A percentile compares a stretch with the other conserved stretches of the same genome.
These are phyloP conservation scores for Cephus pulcher DNA, from an alignment of 2,888 invertebrate species.

Conservation along the genomic window DNA sequence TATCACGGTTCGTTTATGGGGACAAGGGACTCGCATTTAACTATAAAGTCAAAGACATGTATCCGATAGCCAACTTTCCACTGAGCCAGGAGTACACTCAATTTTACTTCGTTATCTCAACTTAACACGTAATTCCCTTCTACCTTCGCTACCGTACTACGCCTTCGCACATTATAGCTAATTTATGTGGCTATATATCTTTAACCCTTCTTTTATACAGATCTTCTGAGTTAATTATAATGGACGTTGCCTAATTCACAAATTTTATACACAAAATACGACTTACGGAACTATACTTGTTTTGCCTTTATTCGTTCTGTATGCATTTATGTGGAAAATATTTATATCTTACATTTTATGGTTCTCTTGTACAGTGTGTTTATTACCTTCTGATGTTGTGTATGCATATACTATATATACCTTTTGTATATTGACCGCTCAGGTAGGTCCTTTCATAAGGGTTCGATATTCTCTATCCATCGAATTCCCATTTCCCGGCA, in stretches of 20 bases:
- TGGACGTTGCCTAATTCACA: neutral
- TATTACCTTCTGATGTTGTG: neutral
- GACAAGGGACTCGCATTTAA: slow-evolving; percentile 3
- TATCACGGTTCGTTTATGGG: slow-evolving; percentile 17
- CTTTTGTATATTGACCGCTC: neutral
- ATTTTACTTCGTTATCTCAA: neutral
- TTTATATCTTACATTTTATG: neutral
- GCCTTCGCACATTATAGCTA: neutral
- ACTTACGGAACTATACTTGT: neutral
- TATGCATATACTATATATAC: no score
- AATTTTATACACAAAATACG: neutral
- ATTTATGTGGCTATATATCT: neutral
- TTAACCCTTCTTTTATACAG: neutral
- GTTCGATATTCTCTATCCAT: neutral
- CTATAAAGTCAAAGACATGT: slow-evolving; percentile 17
- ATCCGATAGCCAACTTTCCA: neutral
- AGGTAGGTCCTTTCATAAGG: neutral
- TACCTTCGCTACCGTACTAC: neutral
- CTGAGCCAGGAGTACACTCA: neutral
- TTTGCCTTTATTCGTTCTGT: neutral
- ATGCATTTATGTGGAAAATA: no score
- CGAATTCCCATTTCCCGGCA: neutral
- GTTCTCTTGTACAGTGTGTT: neutral
- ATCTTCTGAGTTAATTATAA: neutral
- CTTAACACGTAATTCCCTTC: neutral